These are phyloP conservation scores for Heliconius nattereri DNA, from an alignment of 1,140 invertebrate genomes.

Conservation along the genomic window DNA sequence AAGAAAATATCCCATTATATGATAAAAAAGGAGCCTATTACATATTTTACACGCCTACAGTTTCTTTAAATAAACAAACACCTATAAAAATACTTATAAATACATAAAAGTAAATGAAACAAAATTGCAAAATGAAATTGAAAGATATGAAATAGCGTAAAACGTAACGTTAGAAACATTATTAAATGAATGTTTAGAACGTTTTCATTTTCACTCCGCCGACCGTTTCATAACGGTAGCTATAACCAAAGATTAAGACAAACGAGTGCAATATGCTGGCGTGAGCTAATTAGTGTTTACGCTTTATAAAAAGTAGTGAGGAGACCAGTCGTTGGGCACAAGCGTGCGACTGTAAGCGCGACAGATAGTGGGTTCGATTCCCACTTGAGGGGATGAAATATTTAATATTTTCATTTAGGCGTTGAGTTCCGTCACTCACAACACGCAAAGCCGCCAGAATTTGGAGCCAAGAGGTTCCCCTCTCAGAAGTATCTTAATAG, in stretches of 20 bases:
- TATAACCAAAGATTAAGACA: conserved; percentile 11
- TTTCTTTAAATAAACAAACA: not conserved
- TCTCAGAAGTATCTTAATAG: not conserved
- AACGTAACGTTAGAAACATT: not conserved
- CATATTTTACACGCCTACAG: not conserved
- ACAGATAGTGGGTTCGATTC: no score
- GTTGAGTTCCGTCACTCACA: not conserved
- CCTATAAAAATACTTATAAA: not conserved
- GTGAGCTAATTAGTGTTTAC: not conserved
- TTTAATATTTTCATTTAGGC: not conserved
- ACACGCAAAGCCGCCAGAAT: not conserved
- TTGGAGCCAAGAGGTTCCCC: no score
- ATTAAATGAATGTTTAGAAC: conserved; percentile 13
- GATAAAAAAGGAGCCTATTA: no score
- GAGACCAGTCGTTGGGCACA: no score
- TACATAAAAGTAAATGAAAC: conserved; percentile 6
- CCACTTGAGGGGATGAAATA: no score
- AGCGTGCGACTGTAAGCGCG: not conserved
- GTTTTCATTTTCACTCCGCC: conserved; percentile 1
- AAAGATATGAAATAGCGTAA: not conserved
- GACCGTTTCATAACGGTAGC: not conserved
- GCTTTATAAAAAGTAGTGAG: not conserved
- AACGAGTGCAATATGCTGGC: not conserved
- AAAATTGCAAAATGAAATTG: not conserved
- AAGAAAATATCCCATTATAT: no score